Percentiles rank a stretch among this genome's conserved stretches.
phyloP scores from a whole-genome alignment of 2,113 vertebrate species.

The Ovis aries region ARS-UI_Ramb_v3.0 NC_056058.1:82608501-82609000 shows the following conservation, averaged over 20 bases:
- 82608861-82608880: neutral
- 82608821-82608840: neutral
- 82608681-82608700: neutral
- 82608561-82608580: neutral
- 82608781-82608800: neutral
- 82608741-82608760: fast-evolving
- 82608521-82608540: neutral
- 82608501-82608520: neutral
- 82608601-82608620: neutral
- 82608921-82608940: neutral
- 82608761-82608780: neutral
- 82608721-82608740: neutral
- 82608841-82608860: neutral
- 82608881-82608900: neutral
- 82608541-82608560: neutral
- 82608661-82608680: neutral
- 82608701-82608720: neutral
- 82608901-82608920: neutral
- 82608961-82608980: neutral
- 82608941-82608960: neutral
- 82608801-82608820: neutral
- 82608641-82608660: neutral
- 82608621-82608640: neutral
- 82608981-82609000: neutral
- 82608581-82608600: neutral